Percentiles rank a stretch among this genome's conserved stretches.
Conservation (phyloP, 2,797 vertebrate genomes). For the Microctenopoma stevenorrisi region DNA sequence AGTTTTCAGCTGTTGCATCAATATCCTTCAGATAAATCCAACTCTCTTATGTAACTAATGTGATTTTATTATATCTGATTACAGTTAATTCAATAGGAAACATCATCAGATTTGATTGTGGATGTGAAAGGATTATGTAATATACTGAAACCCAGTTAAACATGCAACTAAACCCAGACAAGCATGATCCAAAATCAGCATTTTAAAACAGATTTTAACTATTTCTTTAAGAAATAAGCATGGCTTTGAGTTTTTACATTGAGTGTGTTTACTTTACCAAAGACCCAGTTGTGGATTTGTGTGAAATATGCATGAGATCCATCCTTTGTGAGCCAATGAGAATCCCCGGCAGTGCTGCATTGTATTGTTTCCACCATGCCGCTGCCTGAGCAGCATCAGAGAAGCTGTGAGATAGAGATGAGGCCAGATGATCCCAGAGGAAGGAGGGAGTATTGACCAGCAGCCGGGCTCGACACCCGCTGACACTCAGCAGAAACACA, state of each 20-base stretch:
- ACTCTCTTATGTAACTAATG: conserved; percentile 61
- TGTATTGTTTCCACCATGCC: conserved; percentile 30
- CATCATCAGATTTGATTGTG: conserved; percentile 19
- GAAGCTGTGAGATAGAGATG: conserved; percentile 32
- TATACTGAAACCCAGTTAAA: conserved; percentile 11
- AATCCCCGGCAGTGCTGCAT: not conserved
- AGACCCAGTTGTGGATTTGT: not conserved
- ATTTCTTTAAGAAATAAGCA: not conserved
- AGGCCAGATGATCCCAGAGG: conserved; percentile 41
- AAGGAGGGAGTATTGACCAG: conserved; percentile 47
- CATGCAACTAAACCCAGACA: not conserved
- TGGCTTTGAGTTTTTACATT: not conserved
- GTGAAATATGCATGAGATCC: not conserved
- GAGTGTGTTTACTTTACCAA: too few relatives aligned
- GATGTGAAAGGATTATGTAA: conserved; percentile 46
- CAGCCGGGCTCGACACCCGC: conserved; percentile 36
- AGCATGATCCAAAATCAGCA: too few relatives aligned
- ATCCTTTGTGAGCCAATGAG: not conserved
- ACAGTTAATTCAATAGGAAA: conserved; percentile 43
- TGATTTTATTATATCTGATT: conserved; percentile 54
- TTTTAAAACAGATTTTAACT: not conserved
- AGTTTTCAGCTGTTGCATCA: conserved; percentile 29
- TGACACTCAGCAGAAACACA: conserved; percentile 39
- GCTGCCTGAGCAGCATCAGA: conserved; percentile 18
- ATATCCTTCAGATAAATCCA: conserved; percentile 27